phyloP scores from a whole-genome alignment of 2,797 vertebrate genomes.

The Rhinatrema bivittatum region DNA sequence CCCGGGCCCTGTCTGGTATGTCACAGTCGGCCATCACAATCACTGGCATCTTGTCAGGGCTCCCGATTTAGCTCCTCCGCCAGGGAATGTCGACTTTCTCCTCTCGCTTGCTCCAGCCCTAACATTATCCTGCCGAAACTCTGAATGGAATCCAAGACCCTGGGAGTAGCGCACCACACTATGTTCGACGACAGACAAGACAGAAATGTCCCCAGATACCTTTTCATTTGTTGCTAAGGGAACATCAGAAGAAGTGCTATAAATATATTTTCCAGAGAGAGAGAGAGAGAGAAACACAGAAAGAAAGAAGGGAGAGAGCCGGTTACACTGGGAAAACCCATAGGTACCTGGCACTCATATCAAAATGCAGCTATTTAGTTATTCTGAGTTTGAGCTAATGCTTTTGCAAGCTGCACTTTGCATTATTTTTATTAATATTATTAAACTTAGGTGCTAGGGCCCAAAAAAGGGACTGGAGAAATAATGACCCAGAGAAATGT shows the following conservation, averaged over 20 bases:
- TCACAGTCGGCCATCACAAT: not conserved
- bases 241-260: constrained; percentile 19
- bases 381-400: no score
- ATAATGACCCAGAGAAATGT: no score
- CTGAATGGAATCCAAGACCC: not conserved
- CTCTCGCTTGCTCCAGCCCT: not conserved
- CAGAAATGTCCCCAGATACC: constrained; percentile 10
- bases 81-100: not conserved
- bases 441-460: no score
- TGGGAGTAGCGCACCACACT: not conserved
- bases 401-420: no score
- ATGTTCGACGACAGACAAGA: not conserved
- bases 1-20: not conserved
- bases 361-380: no score
- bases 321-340: no score
- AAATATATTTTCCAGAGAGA: no score
- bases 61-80: not conserved
- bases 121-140: not conserved
- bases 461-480: no score
- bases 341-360: no score
- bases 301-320: no score
- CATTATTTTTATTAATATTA: no score
- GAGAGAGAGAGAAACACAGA: no score
- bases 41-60: not conserved
- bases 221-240: constrained; percentile 32